These are phyloP conservation scores for Cantharis rustica DNA, from an alignment of 2,888 invertebrate species.

Conservation along the genomic window DNA sequence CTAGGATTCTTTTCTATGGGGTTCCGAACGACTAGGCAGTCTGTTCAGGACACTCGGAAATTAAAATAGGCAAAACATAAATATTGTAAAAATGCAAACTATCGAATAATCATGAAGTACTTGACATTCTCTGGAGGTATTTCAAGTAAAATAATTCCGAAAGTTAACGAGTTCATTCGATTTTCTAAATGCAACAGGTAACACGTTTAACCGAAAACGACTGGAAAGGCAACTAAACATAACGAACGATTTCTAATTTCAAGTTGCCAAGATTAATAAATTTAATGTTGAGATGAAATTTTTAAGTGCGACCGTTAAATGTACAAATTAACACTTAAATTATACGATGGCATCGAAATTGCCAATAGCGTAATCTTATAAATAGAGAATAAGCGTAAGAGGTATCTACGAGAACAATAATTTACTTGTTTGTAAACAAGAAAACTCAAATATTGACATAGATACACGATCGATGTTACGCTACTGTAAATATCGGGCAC, in stretches of 20 bases:
- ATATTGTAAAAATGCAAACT: conserved; percentile 12
- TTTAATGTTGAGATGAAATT: background rate
- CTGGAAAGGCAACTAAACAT: background rate
- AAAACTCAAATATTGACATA: background rate
- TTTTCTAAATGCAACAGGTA: conserved; percentile 29
- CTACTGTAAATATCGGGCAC: background rate
- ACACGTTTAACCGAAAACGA: conserved; percentile 13
- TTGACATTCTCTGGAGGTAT: conserved; percentile 15
- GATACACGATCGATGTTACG: background rate
- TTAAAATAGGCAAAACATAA: background rate
- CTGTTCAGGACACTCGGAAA: background rate
- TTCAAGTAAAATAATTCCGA: conserved; percentile 18
- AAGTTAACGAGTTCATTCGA: conserved; percentile 25
- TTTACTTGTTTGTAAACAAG: background rate
- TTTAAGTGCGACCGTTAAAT: background rate
- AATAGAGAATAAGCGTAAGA: background rate
- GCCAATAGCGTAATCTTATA: background rate
- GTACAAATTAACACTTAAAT: background rate
- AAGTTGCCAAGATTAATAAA: background rate
- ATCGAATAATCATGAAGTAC: conserved; percentile 52
- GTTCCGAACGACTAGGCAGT: background rate
- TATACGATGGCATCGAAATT: background rate
- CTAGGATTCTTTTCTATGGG: background rate
- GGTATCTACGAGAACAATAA: background rate
- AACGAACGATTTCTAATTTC: background rate